phyloP scores from a whole-genome alignment of 2,888 invertebrate species.

The Lycophotia porphyrea region DNA sequence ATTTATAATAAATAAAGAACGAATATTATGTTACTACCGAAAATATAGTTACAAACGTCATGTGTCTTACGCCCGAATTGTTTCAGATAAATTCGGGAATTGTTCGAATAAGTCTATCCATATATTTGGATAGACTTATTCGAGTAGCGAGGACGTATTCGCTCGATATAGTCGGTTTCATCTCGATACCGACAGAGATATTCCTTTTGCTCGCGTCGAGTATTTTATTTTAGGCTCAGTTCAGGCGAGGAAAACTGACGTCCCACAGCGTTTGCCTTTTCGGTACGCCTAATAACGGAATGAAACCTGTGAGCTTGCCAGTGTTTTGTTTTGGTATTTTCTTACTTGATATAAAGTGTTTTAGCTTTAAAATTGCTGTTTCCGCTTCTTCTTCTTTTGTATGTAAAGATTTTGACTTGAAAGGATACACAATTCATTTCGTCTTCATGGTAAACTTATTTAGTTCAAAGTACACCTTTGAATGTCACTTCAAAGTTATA shows the following conservation, averaged over 20 bases:
- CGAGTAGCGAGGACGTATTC: slow-evolving; percentile 45
- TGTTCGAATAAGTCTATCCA: too few relatives aligned
- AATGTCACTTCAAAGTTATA: slow-evolving; percentile 9
- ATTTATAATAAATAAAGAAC: background rate
- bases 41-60: slow-evolving; percentile 38
- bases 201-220: slow-evolving; percentile 38
- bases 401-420: background rate
- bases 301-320: slow-evolving; percentile 5
- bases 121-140: slow-evolving; percentile 43
- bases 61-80: slow-evolving; percentile 37
- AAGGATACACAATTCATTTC: background rate
- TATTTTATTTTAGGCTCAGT: slow-evolving; percentile 42
- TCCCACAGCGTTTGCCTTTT: slow-evolving; percentile 30
- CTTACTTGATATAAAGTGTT: background rate
- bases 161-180: slow-evolving; percentile 50
- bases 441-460: background rate
- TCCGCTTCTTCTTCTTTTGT: background rate
- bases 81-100: slow-evolving; percentile 46
- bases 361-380: background rate
- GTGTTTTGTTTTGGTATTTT: background rate
- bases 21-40: slow-evolving; percentile 13
- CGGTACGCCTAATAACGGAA: slow-evolving; percentile 6
- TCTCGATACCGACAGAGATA: slow-evolving; percentile 48
- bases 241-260: slow-evolving; percentile 14
- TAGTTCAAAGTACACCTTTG: background rate